These are phyloP conservation scores for Boleophthalmus pectinirostris DNA, from an alignment of 2,113 vertebrate genomes.

Conservation along the genomic window DNA sequence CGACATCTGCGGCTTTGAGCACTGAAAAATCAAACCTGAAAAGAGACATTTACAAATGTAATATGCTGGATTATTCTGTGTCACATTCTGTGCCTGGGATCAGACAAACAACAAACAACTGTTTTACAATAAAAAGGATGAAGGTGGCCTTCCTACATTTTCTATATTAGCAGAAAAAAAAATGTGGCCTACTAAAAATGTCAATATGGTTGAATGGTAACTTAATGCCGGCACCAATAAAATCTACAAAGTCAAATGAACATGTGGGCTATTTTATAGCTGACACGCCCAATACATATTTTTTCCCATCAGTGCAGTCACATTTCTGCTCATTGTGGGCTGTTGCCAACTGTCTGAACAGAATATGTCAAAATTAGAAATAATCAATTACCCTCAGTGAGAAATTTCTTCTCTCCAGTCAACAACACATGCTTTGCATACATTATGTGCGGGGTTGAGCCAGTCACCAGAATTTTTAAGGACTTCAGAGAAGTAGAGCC, in stretches of 20 bases:
- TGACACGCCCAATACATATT: not conserved
- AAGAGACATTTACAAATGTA: conserved; percentile 16
- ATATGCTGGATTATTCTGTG: conserved; percentile 24
- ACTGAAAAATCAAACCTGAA: conserved; percentile 7
- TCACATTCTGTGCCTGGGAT: conserved; percentile 11
- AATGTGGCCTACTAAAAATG: too few species aligned
- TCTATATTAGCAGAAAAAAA: too few species aligned
- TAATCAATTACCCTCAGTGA: not conserved
- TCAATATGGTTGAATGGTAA: too few species aligned
- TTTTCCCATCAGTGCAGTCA: not conserved
- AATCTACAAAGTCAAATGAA: too few species aligned
- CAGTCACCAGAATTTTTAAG: too few species aligned
- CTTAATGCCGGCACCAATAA: too few species aligned
- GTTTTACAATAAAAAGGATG: too few species aligned
- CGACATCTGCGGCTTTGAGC: conserved; percentile 51
- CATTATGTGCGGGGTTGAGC: too few species aligned
- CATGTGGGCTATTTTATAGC: not conserved
- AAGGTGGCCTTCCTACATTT: too few species aligned
- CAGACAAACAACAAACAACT: conserved; percentile 5
- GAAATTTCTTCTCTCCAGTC: too few species aligned
- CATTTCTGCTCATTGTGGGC: not conserved
- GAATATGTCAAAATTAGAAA: not conserved
- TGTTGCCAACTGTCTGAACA: not conserved
- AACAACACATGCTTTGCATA: too few species aligned
- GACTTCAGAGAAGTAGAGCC: too few species aligned